Evolutionary conservation across 2,113 vertebrate genomes (phyloP).

Genomic region (Tragelaphus scriptus): DNA sequence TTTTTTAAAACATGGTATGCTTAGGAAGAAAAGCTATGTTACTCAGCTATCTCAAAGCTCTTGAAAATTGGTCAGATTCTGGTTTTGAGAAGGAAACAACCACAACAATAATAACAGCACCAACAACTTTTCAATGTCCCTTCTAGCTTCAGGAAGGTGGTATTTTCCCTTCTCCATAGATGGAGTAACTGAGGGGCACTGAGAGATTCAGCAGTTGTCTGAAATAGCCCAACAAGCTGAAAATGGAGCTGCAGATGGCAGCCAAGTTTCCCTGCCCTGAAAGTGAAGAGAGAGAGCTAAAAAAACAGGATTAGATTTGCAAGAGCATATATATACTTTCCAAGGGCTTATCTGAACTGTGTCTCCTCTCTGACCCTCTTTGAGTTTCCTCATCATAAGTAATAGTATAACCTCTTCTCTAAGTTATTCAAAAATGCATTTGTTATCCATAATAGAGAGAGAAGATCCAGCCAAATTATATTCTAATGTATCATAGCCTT

Average conservation of each 20-base stretch:
- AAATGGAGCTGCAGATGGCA: not conserved
- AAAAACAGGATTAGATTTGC: slow-evolving; percentile 32
- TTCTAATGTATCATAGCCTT: slow-evolving; percentile 69
- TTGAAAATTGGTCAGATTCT: not conserved
- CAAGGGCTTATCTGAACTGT: slow-evolving; percentile 38
- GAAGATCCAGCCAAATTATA: slow-evolving; percentile 68
- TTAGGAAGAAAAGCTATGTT: not conserved
- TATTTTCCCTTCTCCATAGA: not conserved
- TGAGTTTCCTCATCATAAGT: slow-evolving; percentile 57
- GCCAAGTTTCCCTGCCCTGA: slow-evolving; percentile 33
- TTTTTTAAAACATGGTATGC: not conserved
- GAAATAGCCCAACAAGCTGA: slow-evolving; percentile 27
- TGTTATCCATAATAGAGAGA: slow-evolving; percentile 68
- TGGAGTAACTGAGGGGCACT: not conserved
- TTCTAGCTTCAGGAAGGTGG: not conserved
- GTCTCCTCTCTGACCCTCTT: slow-evolving; percentile 44
- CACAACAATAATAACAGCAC: not conserved
- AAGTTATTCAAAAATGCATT: slow-evolving; percentile 71
- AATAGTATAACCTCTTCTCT: slow-evolving; percentile 50
- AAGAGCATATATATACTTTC: slow-evolving; percentile 35
- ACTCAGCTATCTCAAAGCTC: not conserved
- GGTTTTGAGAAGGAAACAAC: not conserved
- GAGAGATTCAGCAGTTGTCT: not conserved
- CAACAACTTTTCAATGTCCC: not conserved
- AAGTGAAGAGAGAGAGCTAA: slow-evolving; percentile 55